phyloP scores from a whole-genome alignment of 2,888 invertebrate species.

The Aquatica leii region DNA sequence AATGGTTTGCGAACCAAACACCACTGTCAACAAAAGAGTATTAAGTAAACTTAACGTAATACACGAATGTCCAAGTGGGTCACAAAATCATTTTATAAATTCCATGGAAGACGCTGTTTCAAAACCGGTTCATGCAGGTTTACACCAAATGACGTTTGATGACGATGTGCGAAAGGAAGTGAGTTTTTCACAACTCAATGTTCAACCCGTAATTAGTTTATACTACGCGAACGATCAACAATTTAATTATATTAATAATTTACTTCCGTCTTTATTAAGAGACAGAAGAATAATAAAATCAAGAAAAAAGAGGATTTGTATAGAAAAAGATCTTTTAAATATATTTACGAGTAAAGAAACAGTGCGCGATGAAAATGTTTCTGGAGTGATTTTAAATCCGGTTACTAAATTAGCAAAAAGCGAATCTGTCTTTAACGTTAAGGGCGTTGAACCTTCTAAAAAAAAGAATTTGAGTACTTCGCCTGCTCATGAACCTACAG shows the following conservation, averaged over 20 bases:
- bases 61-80: too few relatives aligned
- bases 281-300: constrained; percentile 3
- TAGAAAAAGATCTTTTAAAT: too few relatives aligned
- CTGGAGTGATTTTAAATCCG: too few relatives aligned
- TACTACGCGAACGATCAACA: neutral
- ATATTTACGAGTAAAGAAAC: too few relatives aligned
- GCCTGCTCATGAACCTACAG: neutral
- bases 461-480: constrained; percentile 12
- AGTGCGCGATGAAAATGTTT: too few relatives aligned
- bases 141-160: too few relatives aligned
- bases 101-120: too few relatives aligned
- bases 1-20: neutral
- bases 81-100: too few relatives aligned
- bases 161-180: constrained; percentile 20
- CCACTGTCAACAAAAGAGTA: neutral
- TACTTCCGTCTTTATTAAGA: neutral
- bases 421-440: constrained; percentile 40
- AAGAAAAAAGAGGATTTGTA: neutral
- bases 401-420: constrained; percentile 14
- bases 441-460: constrained; percentile 44
- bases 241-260: neutral
- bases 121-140: too few relatives aligned
- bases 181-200: constrained; percentile 37
- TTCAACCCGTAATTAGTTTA: constrained; percentile 23
- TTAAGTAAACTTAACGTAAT: neutral